These are phyloP conservation scores for Clitarchus hookeri DNA, from an alignment of 2,888 invertebrate species.

Conservation along the genomic window DNA sequence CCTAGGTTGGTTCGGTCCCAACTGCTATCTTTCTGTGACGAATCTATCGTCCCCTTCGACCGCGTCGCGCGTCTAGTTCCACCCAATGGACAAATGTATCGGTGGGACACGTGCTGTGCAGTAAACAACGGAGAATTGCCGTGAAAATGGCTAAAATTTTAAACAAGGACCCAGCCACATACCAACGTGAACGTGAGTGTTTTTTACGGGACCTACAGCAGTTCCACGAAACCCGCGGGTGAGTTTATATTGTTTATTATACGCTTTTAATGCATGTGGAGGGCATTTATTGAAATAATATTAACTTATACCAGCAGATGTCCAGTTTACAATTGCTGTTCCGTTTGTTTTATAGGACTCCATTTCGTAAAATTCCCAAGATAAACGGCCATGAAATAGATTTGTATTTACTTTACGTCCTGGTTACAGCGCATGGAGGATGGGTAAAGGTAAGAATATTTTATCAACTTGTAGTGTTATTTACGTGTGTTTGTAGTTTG, in stretches of 20 bases:
- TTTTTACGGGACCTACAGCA: constrained; percentile 85
- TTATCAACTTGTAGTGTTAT: background rate
- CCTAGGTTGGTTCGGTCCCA: constrained; percentile 51
- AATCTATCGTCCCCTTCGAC: constrained; percentile 44
- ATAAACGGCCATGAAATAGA: constrained; percentile 92
- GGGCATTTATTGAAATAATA: no score
- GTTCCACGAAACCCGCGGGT: constrained; percentile 93
- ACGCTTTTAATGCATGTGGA: no score
- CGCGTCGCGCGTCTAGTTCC: constrained; percentile 47
- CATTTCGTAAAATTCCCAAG: constrained; percentile 71
- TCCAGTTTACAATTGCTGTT: constrained; percentile 31
- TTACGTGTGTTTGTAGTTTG: constrained; percentile 2
- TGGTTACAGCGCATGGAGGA: constrained; percentile 91
- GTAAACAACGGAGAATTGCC: constrained; percentile 47
- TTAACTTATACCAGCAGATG: background rate
- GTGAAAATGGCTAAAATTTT: constrained; percentile 65
- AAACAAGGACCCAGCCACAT: constrained; percentile 73
- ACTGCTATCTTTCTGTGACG: constrained; percentile 51
- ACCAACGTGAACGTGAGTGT: constrained; percentile 75
- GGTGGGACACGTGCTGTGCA: constrained; percentile 54
- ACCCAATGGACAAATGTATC: constrained; percentile 52
- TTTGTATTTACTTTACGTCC: constrained; percentile 86
- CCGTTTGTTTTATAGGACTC: constrained; percentile 59
- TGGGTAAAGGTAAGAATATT: constrained; percentile 82
- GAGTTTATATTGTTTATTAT: constrained; percentile 53